phyloP scores from a whole-genome alignment of 1,140 invertebrate species.

The Diprion similis region DNA sequence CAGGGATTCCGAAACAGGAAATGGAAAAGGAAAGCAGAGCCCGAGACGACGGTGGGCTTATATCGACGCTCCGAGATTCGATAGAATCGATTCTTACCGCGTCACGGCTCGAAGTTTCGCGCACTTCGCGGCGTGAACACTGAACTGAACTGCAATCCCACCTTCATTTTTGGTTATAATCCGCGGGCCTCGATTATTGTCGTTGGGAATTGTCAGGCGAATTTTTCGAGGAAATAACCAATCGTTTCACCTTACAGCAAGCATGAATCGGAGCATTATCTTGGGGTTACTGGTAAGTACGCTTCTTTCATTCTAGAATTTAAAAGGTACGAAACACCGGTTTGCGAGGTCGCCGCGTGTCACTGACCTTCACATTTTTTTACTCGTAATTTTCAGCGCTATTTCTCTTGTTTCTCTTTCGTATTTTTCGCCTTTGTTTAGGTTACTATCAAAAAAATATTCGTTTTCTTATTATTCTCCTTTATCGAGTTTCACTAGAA shows the following conservation, averaged over 20 bases:
- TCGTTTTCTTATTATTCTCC: too few relatives aligned
- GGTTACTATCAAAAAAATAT: too few relatives aligned
- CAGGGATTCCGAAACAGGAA: constrained; percentile 27
- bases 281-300: neutral
- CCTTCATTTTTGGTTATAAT: too few relatives aligned
- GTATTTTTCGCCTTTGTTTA: too few relatives aligned
- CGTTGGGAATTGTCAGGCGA: too few relatives aligned
- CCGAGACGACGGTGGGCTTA: neutral
- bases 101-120: too few relatives aligned
- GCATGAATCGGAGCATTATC: neutral
- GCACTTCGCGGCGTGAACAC: too few relatives aligned
- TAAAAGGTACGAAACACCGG: neutral
- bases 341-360: neutral
- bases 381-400: too few relatives aligned
- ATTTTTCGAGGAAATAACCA: neutral
- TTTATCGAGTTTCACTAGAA: too few relatives aligned
- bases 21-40: constrained; percentile 27
- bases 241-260: neutral
- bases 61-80: neutral
- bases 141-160: too few relatives aligned
- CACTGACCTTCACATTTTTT: neutral
- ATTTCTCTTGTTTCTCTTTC: too few relatives aligned
- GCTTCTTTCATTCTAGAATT: neutral
- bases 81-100: neutral
- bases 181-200: too few relatives aligned